Evolutionary conservation across 2,797 vertebrate species (phyloP).

Genomic region (Heliangelus exortis): DNA sequence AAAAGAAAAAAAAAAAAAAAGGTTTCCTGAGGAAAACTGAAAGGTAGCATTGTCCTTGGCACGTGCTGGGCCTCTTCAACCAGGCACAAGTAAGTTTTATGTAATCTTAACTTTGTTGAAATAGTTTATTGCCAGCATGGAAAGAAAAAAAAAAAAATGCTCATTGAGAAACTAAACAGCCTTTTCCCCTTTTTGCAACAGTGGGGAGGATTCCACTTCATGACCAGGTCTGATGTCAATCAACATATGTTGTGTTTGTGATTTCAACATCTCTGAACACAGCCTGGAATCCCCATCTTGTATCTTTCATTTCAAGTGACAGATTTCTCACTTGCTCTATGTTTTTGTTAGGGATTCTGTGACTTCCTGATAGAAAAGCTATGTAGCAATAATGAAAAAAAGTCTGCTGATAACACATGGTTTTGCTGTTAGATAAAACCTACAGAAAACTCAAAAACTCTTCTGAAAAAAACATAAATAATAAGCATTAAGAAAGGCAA

Average conservation of each 20-base stretch:
- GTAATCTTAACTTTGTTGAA: background rate
- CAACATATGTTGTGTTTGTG: background rate
- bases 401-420: background rate
- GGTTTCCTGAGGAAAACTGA: background rate
- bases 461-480: background rate
- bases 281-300: background rate
- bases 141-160: background rate
- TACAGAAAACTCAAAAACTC: fast-evolving
- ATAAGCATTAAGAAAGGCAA: background rate
- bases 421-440: background rate
- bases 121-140: background rate
- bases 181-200: slow-evolving; percentile 35
- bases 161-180: background rate
- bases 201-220: background rate
- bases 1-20: background rate
- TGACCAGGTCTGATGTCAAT: background rate
- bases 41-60: background rate
- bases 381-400: background rate
- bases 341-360: background rate
- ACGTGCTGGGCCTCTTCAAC: background rate
- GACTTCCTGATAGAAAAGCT: background rate
- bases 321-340: background rate
- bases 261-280: slow-evolving; percentile 25
- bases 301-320: background rate
- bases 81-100: background rate